Evolutionary conservation across 2,797 vertebrate genomes (phyloP).

Genomic region (Megalops cyprinoides): DNA sequence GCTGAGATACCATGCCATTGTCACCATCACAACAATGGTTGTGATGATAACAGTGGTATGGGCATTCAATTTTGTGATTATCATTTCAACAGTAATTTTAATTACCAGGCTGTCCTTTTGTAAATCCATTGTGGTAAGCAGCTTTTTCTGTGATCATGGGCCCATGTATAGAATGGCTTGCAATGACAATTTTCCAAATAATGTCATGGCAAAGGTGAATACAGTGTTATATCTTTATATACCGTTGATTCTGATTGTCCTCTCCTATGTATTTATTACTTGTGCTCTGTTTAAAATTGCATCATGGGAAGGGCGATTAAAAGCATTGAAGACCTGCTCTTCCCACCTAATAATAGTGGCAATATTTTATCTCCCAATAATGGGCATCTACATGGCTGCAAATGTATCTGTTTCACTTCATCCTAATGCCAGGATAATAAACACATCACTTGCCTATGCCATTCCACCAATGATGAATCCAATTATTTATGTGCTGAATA

Average conservation of each 20-base stretch:
- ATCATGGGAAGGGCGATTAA: slow-evolving; percentile 43
- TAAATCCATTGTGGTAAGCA: too few relatives aligned
- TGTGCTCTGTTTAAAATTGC: slow-evolving; percentile 46
- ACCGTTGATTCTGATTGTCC: slow-evolving; percentile 35
- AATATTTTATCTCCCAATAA: slow-evolving; percentile 37
- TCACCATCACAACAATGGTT: slow-evolving; percentile 40
- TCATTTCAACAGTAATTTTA: slow-evolving; percentile 15
- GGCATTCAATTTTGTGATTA: slow-evolving; percentile 22
- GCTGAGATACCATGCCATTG: slow-evolving; percentile 41
- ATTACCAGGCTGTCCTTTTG: too few relatives aligned
- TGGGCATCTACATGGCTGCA: slow-evolving; percentile 31
- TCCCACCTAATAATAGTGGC: slow-evolving; percentile 45
- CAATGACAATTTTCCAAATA: slow-evolving; percentile 46
- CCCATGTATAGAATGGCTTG: too few relatives aligned
- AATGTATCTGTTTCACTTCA: slow-evolving; percentile 11
- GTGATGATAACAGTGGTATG: slow-evolving; percentile 32
- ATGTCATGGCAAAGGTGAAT: slow-evolving; percentile 3
- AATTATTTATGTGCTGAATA: slow-evolving; percentile 44
- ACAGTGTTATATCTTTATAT: slow-evolving; percentile 24
- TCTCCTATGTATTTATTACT: slow-evolving; percentile 46
- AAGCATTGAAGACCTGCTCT: slow-evolving; percentile 50
- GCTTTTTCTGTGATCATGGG: too few relatives aligned
- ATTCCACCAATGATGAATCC: slow-evolving; percentile 50
- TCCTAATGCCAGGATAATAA: slow-evolving; percentile 38
- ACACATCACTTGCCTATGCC: slow-evolving; percentile 28